These are phyloP conservation scores for Eudyptes chrysolophus DNA, from an alignment of 2,113 vertebrate genomes.

Conservation along the genomic window DNA sequence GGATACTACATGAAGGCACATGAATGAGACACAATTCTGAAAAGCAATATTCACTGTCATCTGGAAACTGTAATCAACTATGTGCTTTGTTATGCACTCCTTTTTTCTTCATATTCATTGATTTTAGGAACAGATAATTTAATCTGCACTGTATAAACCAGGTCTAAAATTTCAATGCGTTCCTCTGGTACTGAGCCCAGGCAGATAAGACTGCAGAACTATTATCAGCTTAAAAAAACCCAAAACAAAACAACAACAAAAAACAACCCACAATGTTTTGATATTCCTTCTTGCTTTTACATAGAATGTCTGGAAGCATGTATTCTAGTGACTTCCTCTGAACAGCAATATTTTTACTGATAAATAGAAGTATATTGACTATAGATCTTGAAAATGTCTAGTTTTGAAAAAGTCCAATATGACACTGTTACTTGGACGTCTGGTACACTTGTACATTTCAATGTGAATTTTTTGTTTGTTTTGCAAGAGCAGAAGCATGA, in stretches of 20 bases:
- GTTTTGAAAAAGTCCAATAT: neutral
- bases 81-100: neutral
- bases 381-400: neutral
- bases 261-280: neutral
- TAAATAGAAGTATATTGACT: neutral
- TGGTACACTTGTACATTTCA: neutral
- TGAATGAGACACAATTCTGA: neutral
- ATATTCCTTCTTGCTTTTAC: neutral
- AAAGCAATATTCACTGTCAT: neutral
- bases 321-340: neutral
- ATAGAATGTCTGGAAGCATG: neutral
- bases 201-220: neutral
- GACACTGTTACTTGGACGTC: neutral
- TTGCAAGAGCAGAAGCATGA: neutral
- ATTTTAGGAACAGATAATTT: neutral
- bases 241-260: neutral
- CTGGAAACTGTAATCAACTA: neutral
- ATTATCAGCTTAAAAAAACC: neutral
- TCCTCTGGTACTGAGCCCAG: neutral
- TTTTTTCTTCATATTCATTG: neutral
- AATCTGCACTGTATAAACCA: neutral
- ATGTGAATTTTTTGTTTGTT: neutral
- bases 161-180: neutral
- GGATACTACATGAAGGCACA: neutral
- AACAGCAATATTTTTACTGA: neutral